Base-by-base conservation (phyloP, 2,113 vertebrate genomes). In the Pimephales promelas region DNA sequence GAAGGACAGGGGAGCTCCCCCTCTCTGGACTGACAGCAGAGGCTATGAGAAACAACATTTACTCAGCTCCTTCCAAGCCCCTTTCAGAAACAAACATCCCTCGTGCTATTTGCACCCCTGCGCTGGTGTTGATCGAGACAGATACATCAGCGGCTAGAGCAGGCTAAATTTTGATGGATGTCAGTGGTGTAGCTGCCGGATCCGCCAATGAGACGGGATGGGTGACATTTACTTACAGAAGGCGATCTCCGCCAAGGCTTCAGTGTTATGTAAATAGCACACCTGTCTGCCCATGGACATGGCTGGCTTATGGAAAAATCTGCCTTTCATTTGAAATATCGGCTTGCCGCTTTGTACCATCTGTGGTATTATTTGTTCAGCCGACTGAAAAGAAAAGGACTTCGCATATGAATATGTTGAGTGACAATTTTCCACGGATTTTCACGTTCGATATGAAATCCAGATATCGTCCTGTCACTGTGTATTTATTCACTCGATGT, bases 211-310 rank as follows among this genome's bases (percentile, higher is more conserved):
- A 90, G 87, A 89, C 87, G 52, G 61, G 85, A 91, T 88, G 88
- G 87, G 90, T 93, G 92, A 93, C 92, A 94, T 94, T 94, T 94
- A 91, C 91, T 92, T 88, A 91, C 87, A 91, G 88, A 89, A 85
- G 79, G 87, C 59, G 83, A 84, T 88, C 54, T 83, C 81, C 86
- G 28, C 88, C 85, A 54, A 91, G 54, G 90, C 88, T 83, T 61
- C 86, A 77, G 86, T 90, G 90, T 91, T 92, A 92, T 92, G 90
- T 93, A 94, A 94, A 93, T 92, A 92, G 90, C 92, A 91, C 91
- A 94, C 90, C 93, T 93, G 92, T 92, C 92, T 81, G 61, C 81
- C 77, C 40, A 47, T 79, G 86, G 89, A 91, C 81, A 86, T 81
- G 83, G 54, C 83, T 10, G 86, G 87, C 84, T 91, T 89, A 89